phyloP scores from a whole-genome alignment of 2,113 vertebrate species.

The Stigmatopora argus region DNA sequence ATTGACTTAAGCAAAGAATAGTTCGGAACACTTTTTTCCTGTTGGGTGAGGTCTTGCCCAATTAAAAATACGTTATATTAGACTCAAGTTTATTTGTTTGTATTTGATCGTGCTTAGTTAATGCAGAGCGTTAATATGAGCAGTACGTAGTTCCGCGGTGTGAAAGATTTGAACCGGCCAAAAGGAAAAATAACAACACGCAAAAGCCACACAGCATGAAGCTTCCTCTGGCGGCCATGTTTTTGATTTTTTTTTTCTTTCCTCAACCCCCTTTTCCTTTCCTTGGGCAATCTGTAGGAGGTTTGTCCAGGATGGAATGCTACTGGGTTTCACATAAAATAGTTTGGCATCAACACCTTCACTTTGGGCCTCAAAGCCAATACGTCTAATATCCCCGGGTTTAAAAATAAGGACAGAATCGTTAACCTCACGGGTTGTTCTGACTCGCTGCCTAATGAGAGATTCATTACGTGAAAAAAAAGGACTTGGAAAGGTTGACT shows the following conservation, averaged over 20 bases:
- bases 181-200: conserved; percentile 47
- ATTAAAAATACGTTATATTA: background rate
- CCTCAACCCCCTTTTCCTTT: conserved; percentile 18
- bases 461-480: background rate
- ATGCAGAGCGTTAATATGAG: background rate
- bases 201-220: conserved; percentile 55
- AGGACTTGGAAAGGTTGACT: no score
- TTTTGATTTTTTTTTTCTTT: conserved; percentile 41
- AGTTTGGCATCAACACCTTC: conserved; percentile 59
- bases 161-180: conserved; percentile 26
- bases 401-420: background rate
- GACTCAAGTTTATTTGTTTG: background rate
- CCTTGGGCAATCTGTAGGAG: conserved; percentile 37
- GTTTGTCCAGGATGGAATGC: conserved; percentile 47
- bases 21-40: background rate
- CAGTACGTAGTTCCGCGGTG: conserved; percentile 13
- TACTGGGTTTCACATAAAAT: conserved; percentile 58
- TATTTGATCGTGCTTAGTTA: no score
- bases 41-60: background rate
- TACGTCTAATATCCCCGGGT: conserved; percentile 63
- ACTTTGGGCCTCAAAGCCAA: conserved; percentile 41
- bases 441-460: background rate
- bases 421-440: background rate
- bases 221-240: conserved; percentile 23
- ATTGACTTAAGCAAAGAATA: background rate